Evolutionary conservation across 1,140 invertebrate genomes (phyloP).

Genomic region (honey bee (Apis mellifera)): Amel_HAv3.1 CM009945.2:7854001-7854500

Average conservation of each 20-base stretch:
- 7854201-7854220: constrained; percentile 64
- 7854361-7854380: neutral
- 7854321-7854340: neutral
- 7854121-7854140: constrained; percentile 80
- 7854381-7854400: neutral
- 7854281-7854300: neutral
- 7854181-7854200: constrained; percentile 76
- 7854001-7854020: constrained; percentile 84
- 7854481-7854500: neutral
- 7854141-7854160: constrained; percentile 83
- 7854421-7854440: neutral
- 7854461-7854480: too few relatives aligned
- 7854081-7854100: constrained; percentile 63
- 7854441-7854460: neutral
- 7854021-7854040: constrained; percentile 84
- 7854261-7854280: constrained; percentile 53
- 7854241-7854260: constrained; percentile 54
- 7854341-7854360: neutral
- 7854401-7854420: neutral
- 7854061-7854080: constrained; percentile 81
- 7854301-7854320: neutral
- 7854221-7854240: constrained; percentile 61
- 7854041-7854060: constrained; percentile 86
- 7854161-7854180: constrained; percentile 64
- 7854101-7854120: constrained; percentile 64